These are phyloP conservation scores for Petrocephalus zakoni DNA, from an alignment of 2,113 vertebrate genomes.

Conservation along the genomic window DNA sequence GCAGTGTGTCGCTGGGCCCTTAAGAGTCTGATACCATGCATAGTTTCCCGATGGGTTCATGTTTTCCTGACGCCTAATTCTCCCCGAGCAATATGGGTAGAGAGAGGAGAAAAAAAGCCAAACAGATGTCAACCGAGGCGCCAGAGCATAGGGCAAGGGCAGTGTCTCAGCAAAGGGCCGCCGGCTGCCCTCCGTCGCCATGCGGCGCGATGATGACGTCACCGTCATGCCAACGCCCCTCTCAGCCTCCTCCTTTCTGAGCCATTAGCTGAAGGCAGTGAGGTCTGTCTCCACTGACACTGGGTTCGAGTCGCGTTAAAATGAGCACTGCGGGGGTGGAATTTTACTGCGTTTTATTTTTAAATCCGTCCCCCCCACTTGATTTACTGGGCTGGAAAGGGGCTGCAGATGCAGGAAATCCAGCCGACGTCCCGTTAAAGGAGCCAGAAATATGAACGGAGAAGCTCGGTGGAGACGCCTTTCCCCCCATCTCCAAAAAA, in stretches of 20 bases:
- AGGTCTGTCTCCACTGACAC: neutral
- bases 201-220: neutral
- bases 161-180: neutral
- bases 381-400: neutral
- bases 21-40: neutral
- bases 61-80: conserved; percentile 6
- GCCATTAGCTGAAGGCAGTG: neutral
- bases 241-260: neutral
- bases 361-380: neutral
- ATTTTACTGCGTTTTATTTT: neutral
- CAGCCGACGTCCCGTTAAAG: neutral
- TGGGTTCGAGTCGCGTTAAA: neutral
- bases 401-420: neutral
- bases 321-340: neutral
- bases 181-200: neutral
- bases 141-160: neutral
- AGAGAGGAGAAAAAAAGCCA: neutral
- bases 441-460: neutral
- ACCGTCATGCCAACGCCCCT: neutral
- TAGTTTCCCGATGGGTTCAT: conserved; percentile 10
- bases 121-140: neutral
- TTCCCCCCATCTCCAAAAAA: no score
- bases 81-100: neutral
- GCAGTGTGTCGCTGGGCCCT: neutral
- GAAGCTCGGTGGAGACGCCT: neutral